Base-by-base conservation (phyloP, 2,888 invertebrate species). In the Hirtodrosophila alboralis region DNA sequence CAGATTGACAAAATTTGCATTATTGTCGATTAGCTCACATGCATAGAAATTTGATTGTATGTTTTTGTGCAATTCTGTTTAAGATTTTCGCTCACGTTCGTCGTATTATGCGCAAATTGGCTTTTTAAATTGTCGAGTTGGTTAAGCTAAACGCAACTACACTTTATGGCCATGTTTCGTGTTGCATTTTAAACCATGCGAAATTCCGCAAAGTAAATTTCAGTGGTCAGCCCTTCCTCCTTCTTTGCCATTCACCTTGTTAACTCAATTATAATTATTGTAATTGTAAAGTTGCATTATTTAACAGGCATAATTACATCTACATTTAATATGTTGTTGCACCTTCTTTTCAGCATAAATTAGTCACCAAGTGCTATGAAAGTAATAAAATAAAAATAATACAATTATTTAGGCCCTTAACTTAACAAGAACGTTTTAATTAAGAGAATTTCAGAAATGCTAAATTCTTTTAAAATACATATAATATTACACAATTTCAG, bases 31-130 rank as follows among this genome's bases (percentile, higher is more conserved):
- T 70, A 57, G 74, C 59, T 6, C n/a, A 26, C 38, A 56, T 56
- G 64, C 36, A 60, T 57, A 57, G 61, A 56, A 54, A 67, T 73
- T 45, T 38, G 44, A 13, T 38, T 4, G 28, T 47, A 13, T 40
- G 51, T 58, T 49, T 59, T 49, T 59, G 51, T 57, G 62, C 57
- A 71, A 62, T 67, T 49, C 57, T 53, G 62, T 40, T 78, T 85
- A 72, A 76, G 76, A 73, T 88, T 87, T 81, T 84, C 65, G 72
- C 87, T 88, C 87, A 88, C 87, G 87, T 88, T 75, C 74, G 40
- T 44, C 75, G 74, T 80, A 88, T 89, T 87, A 87, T 86, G 77
- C 81, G 83, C 87, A 88, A 87, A 88, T 87, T 87, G 88, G 84
- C 75, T 74, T 87, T 86, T 88, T 83, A 86, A 86, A 86, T 86